Conservation (phyloP, 1,140 invertebrate genomes). For the Arctopsyche grandis region DNA sequence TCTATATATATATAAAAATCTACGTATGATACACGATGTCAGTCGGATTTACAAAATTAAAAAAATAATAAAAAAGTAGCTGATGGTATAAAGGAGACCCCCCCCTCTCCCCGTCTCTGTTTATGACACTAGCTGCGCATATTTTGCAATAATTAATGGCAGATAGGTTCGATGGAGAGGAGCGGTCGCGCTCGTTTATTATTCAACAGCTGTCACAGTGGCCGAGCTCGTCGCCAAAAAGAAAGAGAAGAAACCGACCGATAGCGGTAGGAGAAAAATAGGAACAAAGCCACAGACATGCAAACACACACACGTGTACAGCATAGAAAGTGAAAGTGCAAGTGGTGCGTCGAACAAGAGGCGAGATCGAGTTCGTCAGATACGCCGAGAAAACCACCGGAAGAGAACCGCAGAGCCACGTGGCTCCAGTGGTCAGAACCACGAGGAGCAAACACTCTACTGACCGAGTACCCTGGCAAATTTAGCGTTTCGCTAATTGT, state of each 20-base stretch:
- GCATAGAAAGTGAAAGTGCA: constrained; percentile 22
- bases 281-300: not conserved
- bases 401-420: constrained; percentile 1
- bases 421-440: not conserved
- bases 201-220: not conserved
- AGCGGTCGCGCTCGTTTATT: not conserved
- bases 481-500: too few relatives aligned
- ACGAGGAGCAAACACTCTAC: too few relatives aligned
- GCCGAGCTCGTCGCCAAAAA: not conserved
- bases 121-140: not conserved
- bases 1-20: too few relatives aligned
- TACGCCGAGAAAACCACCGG: constrained; percentile 10
- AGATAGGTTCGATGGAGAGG: not conserved
- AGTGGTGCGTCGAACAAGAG: not conserved
- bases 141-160: constrained; percentile 4
- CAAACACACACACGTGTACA: not conserved
- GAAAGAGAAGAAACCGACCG: not conserved
- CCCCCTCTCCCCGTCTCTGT: not conserved
- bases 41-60: too few relatives aligned
- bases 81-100: not conserved
- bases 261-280: not conserved
- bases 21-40: too few relatives aligned
- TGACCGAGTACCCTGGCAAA: too few relatives aligned
- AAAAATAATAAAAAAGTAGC: not conserved
- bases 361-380: constrained; percentile 10